A percentile compares a stretch with the other conserved stretches of the same genome.
These are phyloP conservation scores for Sandelia bainsii DNA, from an alignment of 2,797 vertebrate genomes.

Conservation along the genomic window DNA sequence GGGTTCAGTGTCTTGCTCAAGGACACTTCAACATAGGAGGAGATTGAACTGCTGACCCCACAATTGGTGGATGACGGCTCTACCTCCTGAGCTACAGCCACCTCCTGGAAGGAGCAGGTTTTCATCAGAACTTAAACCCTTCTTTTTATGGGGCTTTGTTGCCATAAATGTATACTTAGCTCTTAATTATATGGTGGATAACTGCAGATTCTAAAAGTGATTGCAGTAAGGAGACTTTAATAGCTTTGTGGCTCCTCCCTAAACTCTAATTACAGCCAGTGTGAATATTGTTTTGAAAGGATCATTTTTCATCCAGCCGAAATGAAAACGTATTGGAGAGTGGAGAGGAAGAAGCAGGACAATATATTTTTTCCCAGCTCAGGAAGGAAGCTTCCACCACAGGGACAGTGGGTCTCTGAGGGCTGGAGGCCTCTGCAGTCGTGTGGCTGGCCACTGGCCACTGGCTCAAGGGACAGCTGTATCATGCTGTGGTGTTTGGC, in stretches of 20 bases:
- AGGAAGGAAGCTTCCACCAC: slow-evolving; percentile 51
- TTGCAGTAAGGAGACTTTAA: slow-evolving; percentile 64
- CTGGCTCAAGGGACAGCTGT: slow-evolving; percentile 72
- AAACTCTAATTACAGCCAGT: slow-evolving; percentile 72
- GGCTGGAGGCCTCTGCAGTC: slow-evolving; percentile 54
- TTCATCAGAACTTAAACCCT: slow-evolving; percentile 47
- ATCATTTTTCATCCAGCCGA: slow-evolving; percentile 61
- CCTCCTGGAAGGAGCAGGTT: slow-evolving; percentile 13
- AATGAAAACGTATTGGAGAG: slow-evolving; percentile 64
- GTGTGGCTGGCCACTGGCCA: slow-evolving; percentile 63
- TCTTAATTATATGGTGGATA: slow-evolving; percentile 70
- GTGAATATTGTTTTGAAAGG: slow-evolving; percentile 70
- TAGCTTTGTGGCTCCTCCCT: slow-evolving; percentile 56
- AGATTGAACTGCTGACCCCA: too few relatives aligned
- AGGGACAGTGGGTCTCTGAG: slow-evolving; percentile 57
- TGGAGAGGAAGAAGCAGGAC: slow-evolving; percentile 24
- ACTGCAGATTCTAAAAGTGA: slow-evolving; percentile 62
- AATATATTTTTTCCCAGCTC: slow-evolving; percentile 30
- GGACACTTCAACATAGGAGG: too few relatives aligned
- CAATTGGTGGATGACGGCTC: too few relatives aligned
- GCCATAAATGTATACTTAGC: slow-evolving; percentile 62
- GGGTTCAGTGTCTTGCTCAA: too few relatives aligned
- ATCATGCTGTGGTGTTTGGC: slow-evolving; percentile 69
- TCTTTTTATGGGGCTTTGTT: slow-evolving; percentile 34
- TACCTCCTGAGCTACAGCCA: too few relatives aligned